These are phyloP conservation scores for Abscondita cerata DNA, from an alignment of 2,888 invertebrate genomes.

Conservation along the genomic window DNA sequence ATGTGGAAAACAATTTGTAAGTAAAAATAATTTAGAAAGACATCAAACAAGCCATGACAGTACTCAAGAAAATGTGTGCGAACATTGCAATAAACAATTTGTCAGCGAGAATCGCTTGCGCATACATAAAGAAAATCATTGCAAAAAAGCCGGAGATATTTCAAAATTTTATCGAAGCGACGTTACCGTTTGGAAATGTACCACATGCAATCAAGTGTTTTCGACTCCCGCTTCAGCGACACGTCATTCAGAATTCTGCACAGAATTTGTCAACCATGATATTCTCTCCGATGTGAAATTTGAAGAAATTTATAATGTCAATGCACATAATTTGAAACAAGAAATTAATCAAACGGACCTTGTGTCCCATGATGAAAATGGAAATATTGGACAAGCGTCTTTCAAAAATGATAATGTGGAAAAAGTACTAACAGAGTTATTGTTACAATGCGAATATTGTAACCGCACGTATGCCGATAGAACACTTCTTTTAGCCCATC, in stretches of 20 bases:
- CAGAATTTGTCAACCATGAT: constrained; percentile 16
- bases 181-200: constrained; percentile 58
- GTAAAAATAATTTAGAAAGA: constrained; percentile 55
- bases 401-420: constrained; percentile 44
- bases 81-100: constrained; percentile 58
- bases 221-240: constrained; percentile 51
- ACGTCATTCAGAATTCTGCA: constrained; percentile 49
- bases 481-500: constrained; percentile 58
- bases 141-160: constrained; percentile 57
- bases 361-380: neutral
- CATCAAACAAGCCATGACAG: constrained; percentile 55
- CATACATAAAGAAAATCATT: constrained; percentile 59
- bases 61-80: constrained; percentile 55
- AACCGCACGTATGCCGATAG: constrained; percentile 65
- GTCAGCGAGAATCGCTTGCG: constrained; percentile 57
- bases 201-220: constrained; percentile 57
- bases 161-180: constrained; percentile 59
- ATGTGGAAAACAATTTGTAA: constrained; percentile 57
- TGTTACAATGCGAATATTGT: constrained; percentile 69
- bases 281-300: constrained; percentile 10
- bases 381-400: constrained; percentile 8
- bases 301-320: constrained; percentile 6
- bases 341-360: constrained; percentile 32
- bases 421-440: constrained; percentile 55
- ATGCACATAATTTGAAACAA: constrained; percentile 24